Conservation (phyloP, 2,113 vertebrate species). For the Circaetus gallicus region DNA sequence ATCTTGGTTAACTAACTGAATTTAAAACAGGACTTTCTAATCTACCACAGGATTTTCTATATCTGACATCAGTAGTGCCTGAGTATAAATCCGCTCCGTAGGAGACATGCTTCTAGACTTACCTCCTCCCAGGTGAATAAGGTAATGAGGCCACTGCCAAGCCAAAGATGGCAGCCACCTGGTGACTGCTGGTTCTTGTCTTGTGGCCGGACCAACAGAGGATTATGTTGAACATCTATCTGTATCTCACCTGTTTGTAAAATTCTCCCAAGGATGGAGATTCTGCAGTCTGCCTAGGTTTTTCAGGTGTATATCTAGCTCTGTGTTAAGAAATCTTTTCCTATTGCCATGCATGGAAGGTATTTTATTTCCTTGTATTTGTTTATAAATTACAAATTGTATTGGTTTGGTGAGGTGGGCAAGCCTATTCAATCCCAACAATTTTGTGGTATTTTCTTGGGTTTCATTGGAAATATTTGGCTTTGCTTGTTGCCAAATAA, state of each 20-base stretch:
- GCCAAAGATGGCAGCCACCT: background rate
- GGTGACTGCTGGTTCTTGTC: background rate
- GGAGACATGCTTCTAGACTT: rapidly evolving
- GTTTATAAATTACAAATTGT: background rate
- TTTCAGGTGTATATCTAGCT: background rate
- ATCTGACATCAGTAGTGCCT: too few relatives aligned
- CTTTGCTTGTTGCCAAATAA: conserved; percentile 46
- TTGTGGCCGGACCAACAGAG: background rate
- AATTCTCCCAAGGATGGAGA: background rate
- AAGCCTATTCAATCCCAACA: background rate
- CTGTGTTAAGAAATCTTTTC: background rate
- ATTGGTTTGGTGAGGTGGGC: background rate
- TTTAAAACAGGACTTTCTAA: too few relatives aligned
- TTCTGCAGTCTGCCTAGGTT: background rate
- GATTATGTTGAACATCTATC: rapidly evolving
- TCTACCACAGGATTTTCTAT: too few relatives aligned
- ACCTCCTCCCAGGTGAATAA: rapidly evolving
- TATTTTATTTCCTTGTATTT: background rate
- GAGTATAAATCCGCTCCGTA: rapidly evolving
- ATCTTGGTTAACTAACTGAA: too few relatives aligned
- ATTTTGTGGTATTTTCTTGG: background rate
- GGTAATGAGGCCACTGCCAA: rapidly evolving
- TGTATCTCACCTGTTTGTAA: background rate
- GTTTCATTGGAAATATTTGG: conserved; percentile 34
- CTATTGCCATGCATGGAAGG: rapidly evolving